Evolutionary conservation across 2,797 vertebrate species (phyloP).

Genomic region (Craterocephalus amniculus): DNA sequence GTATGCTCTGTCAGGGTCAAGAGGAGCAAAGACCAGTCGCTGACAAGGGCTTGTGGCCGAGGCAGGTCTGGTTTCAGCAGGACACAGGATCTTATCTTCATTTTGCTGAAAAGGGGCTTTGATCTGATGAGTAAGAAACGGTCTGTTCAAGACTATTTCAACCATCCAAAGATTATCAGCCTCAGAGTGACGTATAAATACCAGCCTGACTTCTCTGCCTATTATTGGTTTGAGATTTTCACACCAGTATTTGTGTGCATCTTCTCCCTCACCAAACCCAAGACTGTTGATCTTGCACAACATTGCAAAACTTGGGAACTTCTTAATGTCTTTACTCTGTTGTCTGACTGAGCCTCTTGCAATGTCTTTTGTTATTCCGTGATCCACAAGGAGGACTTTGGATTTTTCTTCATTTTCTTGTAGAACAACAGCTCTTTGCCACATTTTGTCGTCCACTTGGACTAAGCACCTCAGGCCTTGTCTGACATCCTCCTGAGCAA

Average conservation of each 20-base stretch:
- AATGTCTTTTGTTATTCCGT: conserved; percentile 73
- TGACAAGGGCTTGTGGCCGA: conserved; percentile 28
- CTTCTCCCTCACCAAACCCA: conserved; percentile 47
- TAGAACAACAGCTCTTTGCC: conserved; percentile 79
- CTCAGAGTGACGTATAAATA: conserved; percentile 77
- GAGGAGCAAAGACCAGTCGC: conserved; percentile 64
- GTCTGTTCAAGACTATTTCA: conserved; percentile 74
- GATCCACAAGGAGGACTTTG: conserved; percentile 82
- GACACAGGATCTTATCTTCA: neutral
- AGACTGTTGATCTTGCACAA: conserved; percentile 77
- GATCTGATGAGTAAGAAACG: conserved; percentile 58
- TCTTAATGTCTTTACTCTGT: conserved; percentile 52
- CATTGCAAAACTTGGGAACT: conserved; percentile 78
- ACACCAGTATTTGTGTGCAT: conserved; percentile 40
- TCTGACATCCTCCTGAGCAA: conserved; percentile 68
- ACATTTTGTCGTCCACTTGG: conserved; percentile 71
- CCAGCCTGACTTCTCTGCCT: conserved; percentile 70
- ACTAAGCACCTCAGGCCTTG: conserved; percentile 80
- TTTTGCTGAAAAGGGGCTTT: conserved; percentile 7
- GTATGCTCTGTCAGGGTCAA: conserved; percentile 74
- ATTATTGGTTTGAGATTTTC: conserved; percentile 60
- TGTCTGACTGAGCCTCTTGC: conserved; percentile 60
- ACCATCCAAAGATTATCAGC: conserved; percentile 79
- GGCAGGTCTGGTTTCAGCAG: neutral
- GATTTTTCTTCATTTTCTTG: conserved; percentile 57